Base-by-base conservation (phyloP, 2,888 invertebrate species). In the Lepeophtheirus nordmannii region DNA sequence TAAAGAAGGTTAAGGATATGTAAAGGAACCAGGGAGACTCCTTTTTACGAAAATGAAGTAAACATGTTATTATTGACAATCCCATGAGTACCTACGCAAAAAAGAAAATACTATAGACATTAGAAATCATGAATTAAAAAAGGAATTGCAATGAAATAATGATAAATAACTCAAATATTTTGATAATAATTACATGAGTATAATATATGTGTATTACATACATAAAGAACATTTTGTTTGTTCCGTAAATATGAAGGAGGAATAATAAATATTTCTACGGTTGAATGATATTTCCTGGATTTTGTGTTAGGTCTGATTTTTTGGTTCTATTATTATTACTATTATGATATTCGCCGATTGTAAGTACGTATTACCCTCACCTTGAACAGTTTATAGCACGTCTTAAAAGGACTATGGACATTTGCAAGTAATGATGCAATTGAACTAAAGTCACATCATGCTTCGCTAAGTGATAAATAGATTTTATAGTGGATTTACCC, bases 1-100 rank as follows among this genome's bases (percentile, higher is more conserved):
- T 46, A 8, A 46, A 46, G 2, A 46, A 46, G 5, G 53, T 46
- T 14, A 46, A 8, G 53, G 53, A 46, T 17, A 46, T 17, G 53
- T 46, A 46, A 8, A 46, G 53, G 53, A 46, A 46, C 53, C 53
- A 46, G 8, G 53, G 53, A 46, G 53, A 46, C 53, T 46, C 53
- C 53, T 46, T 46, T 46, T 46, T 46, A n/a, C 53, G 53, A 17
- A 46, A 46, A 8, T 46, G 53, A 46, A 46, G 53, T 14, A 46
- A 17, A 46, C 53, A 46, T 17, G 53, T 46, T n/a, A 46, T 14
- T n/a, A 46, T 46, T 5, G 53, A 2, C n/a, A 46, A 46, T 46
- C 53, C 53, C 53, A 46, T 46, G 53, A 46, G 53, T n/a, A 46
- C 53, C 53, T 46, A 46, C 5, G 2, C 14, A 46, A 46, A 46